Evolutionary conservation across 2,888 invertebrate species (phyloP).

Genomic region (Metopia argyrocephala): DNA sequence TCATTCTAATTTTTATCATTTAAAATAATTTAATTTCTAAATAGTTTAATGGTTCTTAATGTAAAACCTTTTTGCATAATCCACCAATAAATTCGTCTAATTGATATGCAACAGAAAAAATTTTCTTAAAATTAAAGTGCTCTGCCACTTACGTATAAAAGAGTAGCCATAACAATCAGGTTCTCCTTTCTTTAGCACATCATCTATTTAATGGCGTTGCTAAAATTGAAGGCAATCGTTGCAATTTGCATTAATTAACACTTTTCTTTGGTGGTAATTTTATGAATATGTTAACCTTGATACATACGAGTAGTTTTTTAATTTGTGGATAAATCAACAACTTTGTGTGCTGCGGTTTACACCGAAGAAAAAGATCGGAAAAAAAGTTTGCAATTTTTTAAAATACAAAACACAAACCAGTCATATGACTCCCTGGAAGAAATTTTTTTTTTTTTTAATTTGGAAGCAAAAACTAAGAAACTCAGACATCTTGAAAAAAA

Average conservation of each 20-base stretch:
- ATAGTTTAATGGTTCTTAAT: background rate
- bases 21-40: background rate
- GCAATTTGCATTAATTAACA: slow-evolving; percentile 69
- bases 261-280: slow-evolving; percentile 67
- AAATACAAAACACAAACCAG: too few species aligned
- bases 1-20: too few species aligned
- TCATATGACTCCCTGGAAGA: too few species aligned
- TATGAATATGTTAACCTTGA: slow-evolving; percentile 65
- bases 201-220: slow-evolving; percentile 40
- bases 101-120: background rate
- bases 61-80: background rate
- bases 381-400: too few species aligned
- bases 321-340: slow-evolving; percentile 40
- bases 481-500: too few species aligned
- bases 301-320: slow-evolving; percentile 32
- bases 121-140: slow-evolving; percentile 40
- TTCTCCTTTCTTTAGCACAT: slow-evolving; percentile 21
- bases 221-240: slow-evolving; percentile 50
- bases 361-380: slow-evolving; percentile 9
- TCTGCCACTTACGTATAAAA: slow-evolving; percentile 36
- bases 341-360: slow-evolving; percentile 5
- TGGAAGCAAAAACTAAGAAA: too few species aligned
- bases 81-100: background rate
- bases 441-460: too few species aligned
- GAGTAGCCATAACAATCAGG: slow-evolving; percentile 2